Evolutionary conservation across 1,140 invertebrate species (phyloP), one percentile per base, ranked within the genome.

Genomic region (Drosophila eugracilis): DNA sequence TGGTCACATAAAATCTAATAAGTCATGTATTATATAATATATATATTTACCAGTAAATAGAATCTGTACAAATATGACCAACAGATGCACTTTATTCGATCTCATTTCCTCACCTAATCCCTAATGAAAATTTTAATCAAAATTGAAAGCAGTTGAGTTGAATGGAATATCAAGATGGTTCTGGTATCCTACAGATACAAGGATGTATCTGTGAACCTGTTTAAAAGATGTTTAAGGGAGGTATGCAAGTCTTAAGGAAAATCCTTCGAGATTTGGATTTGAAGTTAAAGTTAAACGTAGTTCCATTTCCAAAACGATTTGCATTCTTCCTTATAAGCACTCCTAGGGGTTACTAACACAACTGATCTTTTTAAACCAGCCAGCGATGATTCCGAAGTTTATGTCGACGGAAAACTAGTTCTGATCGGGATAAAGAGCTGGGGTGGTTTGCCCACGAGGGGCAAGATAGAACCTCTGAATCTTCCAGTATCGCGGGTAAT

Each of bases 371-470:
- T 21, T 59, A 4, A 60, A 45, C 60, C 30, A 65, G 60, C 22
- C n/a, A 14, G n/a, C n/a, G n/a, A 59, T 21, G 39, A 63, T 17
- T 44, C 59, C 3, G 55, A 65, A 1, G 41, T 60, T 17, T 22
- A 44, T 15, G 9, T 57, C 32, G 60, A 76, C 50, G 60, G 67
- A 26, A 60, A 62, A 24, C 72, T 84, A 10, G 66, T 69, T 7
- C 32, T 80, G 34, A 36, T 84, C 6, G 58, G 45, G 1, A 32
- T 79, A 4, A 52, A 58, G 0, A 94, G 94, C 53, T 95, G 95
- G 95, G 73, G 93, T 2, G 94, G 94, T 0, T 93, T 94, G 63
- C 92, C 93, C 2, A 92, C 93, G 0, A 84, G 79, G 0, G 70
- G 81, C 0, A 15, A 62, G 0, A 42, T 92, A 12, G 78, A 90